Conservation (phyloP, 2,113 vertebrate species). For the Myotis lucifugus region DNA sequence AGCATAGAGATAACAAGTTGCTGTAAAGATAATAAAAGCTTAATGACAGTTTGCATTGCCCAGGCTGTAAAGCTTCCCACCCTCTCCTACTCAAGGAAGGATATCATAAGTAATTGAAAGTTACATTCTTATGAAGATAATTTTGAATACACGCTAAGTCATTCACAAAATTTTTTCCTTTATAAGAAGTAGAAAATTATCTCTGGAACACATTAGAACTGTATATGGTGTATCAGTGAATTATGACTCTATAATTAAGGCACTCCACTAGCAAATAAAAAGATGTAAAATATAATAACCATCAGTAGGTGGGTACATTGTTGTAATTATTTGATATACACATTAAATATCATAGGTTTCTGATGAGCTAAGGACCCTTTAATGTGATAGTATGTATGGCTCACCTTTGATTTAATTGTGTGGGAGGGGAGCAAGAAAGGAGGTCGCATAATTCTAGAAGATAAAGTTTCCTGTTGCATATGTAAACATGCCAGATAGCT, state of each 20-base stretch:
- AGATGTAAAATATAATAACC: background rate
- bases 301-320: background rate
- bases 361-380: background rate
- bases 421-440: fast-evolving
- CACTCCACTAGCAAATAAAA: background rate
- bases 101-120: background rate
- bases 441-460: background rate
- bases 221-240: background rate
- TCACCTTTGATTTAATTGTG: background rate
- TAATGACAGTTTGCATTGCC: background rate
- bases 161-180: background rate
- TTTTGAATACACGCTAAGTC: slow-evolving; percentile 10
- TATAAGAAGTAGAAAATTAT: background rate
- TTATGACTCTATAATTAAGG: background rate
- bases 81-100: background rate
- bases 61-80: background rate
- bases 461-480: background rate
- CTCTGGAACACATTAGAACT: background rate
- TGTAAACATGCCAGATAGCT: background rate
- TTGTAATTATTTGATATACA: background rate
- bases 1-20: background rate
- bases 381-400: background rate
- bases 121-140: background rate
- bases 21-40: background rate
- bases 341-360: background rate